Evolutionary conservation across 2,888 invertebrate species (phyloP), one percentile per base, ranked within the genome.

Genomic region (Asteroscopus sphinx): DNA sequence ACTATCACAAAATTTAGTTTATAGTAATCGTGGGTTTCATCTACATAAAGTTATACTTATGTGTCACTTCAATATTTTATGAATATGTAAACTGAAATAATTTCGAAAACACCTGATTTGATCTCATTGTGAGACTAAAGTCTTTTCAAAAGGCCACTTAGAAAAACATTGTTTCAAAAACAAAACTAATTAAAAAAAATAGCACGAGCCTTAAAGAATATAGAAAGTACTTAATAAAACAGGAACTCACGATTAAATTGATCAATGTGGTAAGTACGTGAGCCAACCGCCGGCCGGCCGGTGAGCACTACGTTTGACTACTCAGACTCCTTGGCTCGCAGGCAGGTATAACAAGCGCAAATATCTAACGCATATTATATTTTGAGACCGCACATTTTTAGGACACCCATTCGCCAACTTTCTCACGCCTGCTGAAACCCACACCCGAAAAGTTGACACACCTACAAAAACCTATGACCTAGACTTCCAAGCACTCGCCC

Each of bases 341-440:
- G 79, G 85, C 92, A 93, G 93, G 87, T 80, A 62, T 39, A 83
- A 59, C 54, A 42, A 59, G 83, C 81, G 76, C 80, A 81, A 89
- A 88, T 83, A 86, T 84, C 87, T 87, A 89, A 80, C 80, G 83
- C 88, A 82, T 86, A 87, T 82, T 88, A 89, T 91, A 91, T 91
- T 91, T 90, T 85, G 77, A 87, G 90, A 87, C 73, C 77, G 77
- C 79, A 75, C 85, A 86, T 85, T 87, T 85, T 88, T 86, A 83
- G 79, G 81, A 83, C 82, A 73, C 74, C 32, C 68, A 68, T 70
- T 70, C 77, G 59, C 76, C 61, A 64, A 82, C 85, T 83, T 83
- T 76, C 70, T 87, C 83, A 71, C 76, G 49, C 79, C 55, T 56
- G 64, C 57, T 64, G 57, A 60, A 48, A 56, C 36, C 33, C 26